Evolutionary conservation across 2,113 vertebrate genomes (phyloP).

Genomic region (Paratilapia polleni): DNA sequence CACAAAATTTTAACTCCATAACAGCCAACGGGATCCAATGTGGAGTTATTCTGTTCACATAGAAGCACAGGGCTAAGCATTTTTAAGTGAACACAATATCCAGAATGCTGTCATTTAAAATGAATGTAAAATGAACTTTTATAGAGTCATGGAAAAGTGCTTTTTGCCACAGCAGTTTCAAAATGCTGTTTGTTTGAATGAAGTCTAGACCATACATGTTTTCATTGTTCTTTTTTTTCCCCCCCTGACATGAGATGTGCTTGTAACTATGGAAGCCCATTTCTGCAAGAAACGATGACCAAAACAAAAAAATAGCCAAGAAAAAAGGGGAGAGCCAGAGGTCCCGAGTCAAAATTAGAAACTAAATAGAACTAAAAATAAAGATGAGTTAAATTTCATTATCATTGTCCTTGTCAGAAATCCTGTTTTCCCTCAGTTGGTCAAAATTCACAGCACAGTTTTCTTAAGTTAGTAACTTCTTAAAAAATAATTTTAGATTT

Average conservation of each 20-base stretch:
- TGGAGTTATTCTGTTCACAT: not conserved
- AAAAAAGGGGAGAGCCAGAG: not conserved
- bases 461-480: too few species aligned
- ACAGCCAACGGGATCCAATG: not conserved
- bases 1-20: not conserved
- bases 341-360: not conserved
- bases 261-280: slow-evolving; percentile 1
- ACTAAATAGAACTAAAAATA: too few species aligned
- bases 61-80: slow-evolving; percentile 36
- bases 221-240: not conserved
- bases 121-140: slow-evolving; percentile 65
- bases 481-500: too few species aligned
- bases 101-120: slow-evolving; percentile 69
- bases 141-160: not conserved
- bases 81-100: slow-evolving; percentile 62
- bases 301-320: not conserved
- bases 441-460: not conserved
- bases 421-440: not conserved
- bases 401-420: not conserved
- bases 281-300: not conserved
- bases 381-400: too few species aligned
- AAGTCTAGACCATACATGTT: slow-evolving; percentile 3
- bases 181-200: slow-evolving; percentile 65
- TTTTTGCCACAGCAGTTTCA: slow-evolving; percentile 32
- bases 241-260: not conserved